phyloP scores from a whole-genome alignment of 2,113 vertebrate species.

The Salminus brasiliensis region DNA sequence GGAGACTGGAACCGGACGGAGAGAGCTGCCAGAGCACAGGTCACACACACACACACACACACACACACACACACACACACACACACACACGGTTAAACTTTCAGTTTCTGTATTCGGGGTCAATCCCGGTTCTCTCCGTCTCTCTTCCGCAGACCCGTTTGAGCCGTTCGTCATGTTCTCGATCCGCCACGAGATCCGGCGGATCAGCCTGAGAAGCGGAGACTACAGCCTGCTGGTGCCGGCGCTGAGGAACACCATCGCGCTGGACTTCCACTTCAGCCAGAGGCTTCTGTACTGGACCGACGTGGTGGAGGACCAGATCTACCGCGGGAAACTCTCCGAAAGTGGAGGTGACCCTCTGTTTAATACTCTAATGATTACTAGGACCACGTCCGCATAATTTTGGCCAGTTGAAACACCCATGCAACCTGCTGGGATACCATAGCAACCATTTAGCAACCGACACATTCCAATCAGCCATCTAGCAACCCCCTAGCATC shows the following conservation, averaged over 20 bases:
- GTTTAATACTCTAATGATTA: too few relatives aligned
- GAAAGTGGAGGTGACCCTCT: slow-evolving; percentile 79
- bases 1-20: slow-evolving; percentile 81
- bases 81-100: neutral
- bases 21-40: slow-evolving; percentile 82
- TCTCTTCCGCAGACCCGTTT: slow-evolving; percentile 80
- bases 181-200: slow-evolving; percentile 88
- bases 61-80: neutral
- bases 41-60: slow-evolving; percentile 57
- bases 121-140: neutral
- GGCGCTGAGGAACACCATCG: slow-evolving; percentile 86
- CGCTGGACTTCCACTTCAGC: slow-evolving; percentile 88
- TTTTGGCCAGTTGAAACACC: too few relatives aligned
- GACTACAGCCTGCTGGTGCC: slow-evolving; percentile 87
- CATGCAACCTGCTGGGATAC: too few relatives aligned
- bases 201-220: slow-evolving; percentile 85
- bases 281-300: slow-evolving; percentile 89
- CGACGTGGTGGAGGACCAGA: slow-evolving; percentile 90
- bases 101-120: neutral
- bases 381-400: too few relatives aligned
- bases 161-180: slow-evolving; percentile 91
- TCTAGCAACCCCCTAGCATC: too few relatives aligned
- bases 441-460: too few relatives aligned
- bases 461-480: too few relatives aligned
- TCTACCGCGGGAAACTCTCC: slow-evolving; percentile 86